A percentile compares a stretch with the other conserved stretches of the same genome.
Evolutionary conservation across 2,888 invertebrate genomes (phyloP).

Genomic region (Diarsia dahlii): DNA sequence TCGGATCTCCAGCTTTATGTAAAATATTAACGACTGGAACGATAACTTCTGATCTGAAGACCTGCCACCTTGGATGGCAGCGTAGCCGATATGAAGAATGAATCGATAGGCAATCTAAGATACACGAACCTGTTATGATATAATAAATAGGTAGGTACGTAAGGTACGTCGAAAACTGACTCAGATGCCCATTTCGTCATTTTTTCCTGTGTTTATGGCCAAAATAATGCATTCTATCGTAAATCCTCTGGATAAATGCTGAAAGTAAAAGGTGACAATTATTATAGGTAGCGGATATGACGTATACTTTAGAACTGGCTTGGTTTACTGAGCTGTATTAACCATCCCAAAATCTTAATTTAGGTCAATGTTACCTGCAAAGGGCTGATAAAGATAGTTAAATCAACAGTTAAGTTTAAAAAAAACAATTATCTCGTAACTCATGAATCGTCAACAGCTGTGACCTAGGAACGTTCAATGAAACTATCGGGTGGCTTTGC

Average conservation of each 20-base stretch:
- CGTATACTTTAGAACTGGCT: not conserved
- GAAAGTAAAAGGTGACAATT: not conserved
- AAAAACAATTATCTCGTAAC: not conserved
- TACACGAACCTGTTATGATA: not conserved
- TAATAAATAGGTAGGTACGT: not conserved
- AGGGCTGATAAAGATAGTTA: not conserved
- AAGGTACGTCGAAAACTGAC: not conserved
- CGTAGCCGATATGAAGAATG: constrained; percentile 8
- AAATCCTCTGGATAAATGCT: not conserved
- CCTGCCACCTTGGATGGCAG: constrained; percentile 13
- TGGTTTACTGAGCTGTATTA: not conserved
- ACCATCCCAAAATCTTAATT: not conserved
- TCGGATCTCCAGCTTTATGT: not conserved
- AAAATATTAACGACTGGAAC: constrained; percentile 17
- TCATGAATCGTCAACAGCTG: constrained; percentile 21
- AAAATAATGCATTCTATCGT: not conserved
- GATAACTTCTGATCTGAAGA: constrained; percentile 49
- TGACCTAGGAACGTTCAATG: constrained; percentile 50
- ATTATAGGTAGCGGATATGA: not conserved
- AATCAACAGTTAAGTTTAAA: not conserved
- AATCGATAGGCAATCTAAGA: not conserved
- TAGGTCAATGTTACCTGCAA: too few species aligned
- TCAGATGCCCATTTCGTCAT: not conserved
- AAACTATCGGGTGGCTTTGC: constrained; percentile 68
- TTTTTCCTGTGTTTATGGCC: not conserved